Base-by-base conservation (phyloP, 2,888 invertebrate species). In the Bedellia somnulentella region DNA sequence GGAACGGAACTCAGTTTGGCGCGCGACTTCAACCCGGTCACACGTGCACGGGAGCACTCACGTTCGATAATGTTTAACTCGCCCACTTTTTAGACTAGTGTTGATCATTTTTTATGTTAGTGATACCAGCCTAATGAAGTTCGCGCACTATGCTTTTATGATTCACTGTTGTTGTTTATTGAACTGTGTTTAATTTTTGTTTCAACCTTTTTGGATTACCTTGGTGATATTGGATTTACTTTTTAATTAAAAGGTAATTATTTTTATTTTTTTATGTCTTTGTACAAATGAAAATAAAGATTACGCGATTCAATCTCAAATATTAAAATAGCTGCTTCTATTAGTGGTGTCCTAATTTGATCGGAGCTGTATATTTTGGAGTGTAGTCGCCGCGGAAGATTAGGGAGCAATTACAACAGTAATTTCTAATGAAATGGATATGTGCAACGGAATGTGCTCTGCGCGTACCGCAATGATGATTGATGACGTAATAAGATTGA, bases 21-120 rank as follows among this genome's bases (percentile, higher is more conserved):
- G 68, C 64, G 66, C 52, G 68, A 57, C 58, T 54, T 54, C 66
- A 56, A 43, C 43, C 35, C 33, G 36, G 32, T 27, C 39, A 45
- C 47, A 57, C 61, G 70, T 52, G 38, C 44, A 40, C 35, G 34
- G 26, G 34, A 41, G 41, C 37, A 35, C 42, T 37, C 38, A 42
- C 47, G 43, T 42, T 42, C 41, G 39, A 39, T 50, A 57, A 57
- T 63, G 59, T 62, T 54, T 49, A 52, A 49, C 48, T 44, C 31
- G 36, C 41, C 49, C 46, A 53, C 46, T 59, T 62, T 67, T 71
- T 68, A 60, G 60, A 73, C 70, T 71, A 73, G 70, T 73, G 71
- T 62, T 70, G 68, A 68, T 70, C 68, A 70, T 67, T 68, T 62
- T 56, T 63, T 68, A 66, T 67, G 70, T 66, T 68, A 68, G 57